A percentile compares a stretch with the other conserved stretches of the same genome.
phyloP scores from a whole-genome alignment of 2,113 vertebrate species.

The Thunnus maccoyii region DNA sequence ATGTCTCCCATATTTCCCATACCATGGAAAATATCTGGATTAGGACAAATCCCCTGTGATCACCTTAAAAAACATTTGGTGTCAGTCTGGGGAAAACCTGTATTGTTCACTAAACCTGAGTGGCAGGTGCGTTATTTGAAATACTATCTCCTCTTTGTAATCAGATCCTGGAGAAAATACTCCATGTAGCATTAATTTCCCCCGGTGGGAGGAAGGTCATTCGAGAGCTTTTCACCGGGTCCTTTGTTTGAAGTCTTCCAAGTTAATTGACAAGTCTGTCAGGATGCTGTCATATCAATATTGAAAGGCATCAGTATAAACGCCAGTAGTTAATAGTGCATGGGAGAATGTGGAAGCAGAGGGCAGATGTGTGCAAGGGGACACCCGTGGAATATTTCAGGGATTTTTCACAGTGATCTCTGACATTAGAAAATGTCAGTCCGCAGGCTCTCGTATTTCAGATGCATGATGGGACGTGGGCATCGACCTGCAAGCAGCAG shows the following conservation, averaged over 20 bases:
- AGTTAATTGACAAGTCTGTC: slow-evolving; percentile 49
- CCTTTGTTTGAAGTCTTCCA: slow-evolving; percentile 42
- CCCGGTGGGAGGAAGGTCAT: slow-evolving; percentile 32
- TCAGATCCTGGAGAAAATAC: slow-evolving; percentile 39
- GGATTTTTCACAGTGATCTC: slow-evolving; percentile 13
- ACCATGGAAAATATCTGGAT: slow-evolving; percentile 28
- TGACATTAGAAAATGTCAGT: slow-evolving; percentile 61
- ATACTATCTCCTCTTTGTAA: slow-evolving; percentile 48
- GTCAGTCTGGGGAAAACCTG: slow-evolving; percentile 12
- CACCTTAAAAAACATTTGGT: slow-evolving; percentile 24
- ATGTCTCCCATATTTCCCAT: background rate
- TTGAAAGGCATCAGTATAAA: slow-evolving; percentile 41
- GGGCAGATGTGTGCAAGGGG: slow-evolving; percentile 13
- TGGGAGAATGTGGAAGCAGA: slow-evolving; percentile 6
- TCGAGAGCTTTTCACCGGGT: slow-evolving; percentile 30
- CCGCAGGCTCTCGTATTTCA: slow-evolving; percentile 10
- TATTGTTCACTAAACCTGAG: slow-evolving; percentile 60
- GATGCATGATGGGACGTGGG: slow-evolving; percentile 4
- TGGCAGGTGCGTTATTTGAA: slow-evolving; percentile 64
- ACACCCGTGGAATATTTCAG: slow-evolving; percentile 60
- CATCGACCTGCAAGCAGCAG: slow-evolving; percentile 2
- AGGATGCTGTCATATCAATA: slow-evolving; percentile 46
- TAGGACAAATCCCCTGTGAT: slow-evolving; percentile 34
- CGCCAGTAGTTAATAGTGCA: slow-evolving; percentile 33
- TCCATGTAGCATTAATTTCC: slow-evolving; percentile 49